phyloP scores from a whole-genome alignment of 2,113 vertebrate genomes.

The Trinectes maculatus region DNA sequence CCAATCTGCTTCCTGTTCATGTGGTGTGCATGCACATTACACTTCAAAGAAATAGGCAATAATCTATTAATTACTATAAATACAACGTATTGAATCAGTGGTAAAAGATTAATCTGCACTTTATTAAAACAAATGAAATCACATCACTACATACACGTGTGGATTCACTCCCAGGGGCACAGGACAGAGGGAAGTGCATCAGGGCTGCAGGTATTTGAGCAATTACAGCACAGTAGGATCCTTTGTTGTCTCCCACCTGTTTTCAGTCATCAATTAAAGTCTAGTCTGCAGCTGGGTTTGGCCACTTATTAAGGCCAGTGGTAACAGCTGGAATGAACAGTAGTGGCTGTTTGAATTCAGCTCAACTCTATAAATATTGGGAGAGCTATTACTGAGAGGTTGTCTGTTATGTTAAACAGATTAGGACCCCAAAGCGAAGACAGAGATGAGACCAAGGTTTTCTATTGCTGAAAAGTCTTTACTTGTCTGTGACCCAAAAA shows the following conservation, averaged over 20 bases:
- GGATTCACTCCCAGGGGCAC: slow-evolving; percentile 8
- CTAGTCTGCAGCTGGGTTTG: slow-evolving; percentile 52
- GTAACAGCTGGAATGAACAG: slow-evolving; percentile 58
- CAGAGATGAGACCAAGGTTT: too few relatives aligned
- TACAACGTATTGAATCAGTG: too few relatives aligned
- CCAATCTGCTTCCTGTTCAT: too few relatives aligned
- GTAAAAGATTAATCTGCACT: too few relatives aligned
- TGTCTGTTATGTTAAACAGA: too few relatives aligned
- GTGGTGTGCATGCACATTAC: too few relatives aligned
- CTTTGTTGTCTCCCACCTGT: slow-evolving; percentile 77
- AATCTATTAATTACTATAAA: too few relatives aligned
- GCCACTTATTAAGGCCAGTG: slow-evolving; percentile 54
- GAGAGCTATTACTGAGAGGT: not conserved
- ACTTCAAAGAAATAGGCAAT: too few relatives aligned
- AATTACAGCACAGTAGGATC: slow-evolving; percentile 66
- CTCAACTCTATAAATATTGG: not conserved
- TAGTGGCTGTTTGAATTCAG: slow-evolving; percentile 19
- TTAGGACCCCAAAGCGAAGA: too few relatives aligned
- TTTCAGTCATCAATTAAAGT: slow-evolving; percentile 60
- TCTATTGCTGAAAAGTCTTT: too few relatives aligned
- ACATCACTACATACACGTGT: not conserved
- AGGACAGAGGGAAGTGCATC: slow-evolving; percentile 6
- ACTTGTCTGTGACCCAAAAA: too few relatives aligned
- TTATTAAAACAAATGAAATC: not conserved
- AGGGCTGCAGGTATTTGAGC: slow-evolving; percentile 58